Conservation (phyloP, 2,113 vertebrate genomes). For the Boleophthalmus pectinirostris region DNA sequence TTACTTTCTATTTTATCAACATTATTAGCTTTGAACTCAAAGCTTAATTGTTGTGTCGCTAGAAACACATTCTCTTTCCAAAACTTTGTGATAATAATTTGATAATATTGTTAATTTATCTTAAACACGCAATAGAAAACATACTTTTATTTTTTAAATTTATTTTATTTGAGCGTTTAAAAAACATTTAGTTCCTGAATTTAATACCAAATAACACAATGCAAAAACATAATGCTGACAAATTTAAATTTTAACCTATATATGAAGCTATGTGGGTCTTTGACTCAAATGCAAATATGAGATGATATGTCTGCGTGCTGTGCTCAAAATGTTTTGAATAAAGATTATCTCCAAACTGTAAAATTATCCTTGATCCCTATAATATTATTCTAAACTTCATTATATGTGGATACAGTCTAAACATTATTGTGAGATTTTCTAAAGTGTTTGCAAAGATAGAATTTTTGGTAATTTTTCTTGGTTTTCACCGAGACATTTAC, state of each 20-base stretch:
- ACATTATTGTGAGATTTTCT: neutral
- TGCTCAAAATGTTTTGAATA: neutral
- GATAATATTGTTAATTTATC: no score
- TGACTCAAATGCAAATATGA: neutral
- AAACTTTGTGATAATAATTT: no score
- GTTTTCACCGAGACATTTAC: neutral
- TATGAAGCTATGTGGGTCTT: neutral
- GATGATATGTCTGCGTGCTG: neutral
- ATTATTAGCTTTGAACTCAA: slow-evolving; percentile 9
- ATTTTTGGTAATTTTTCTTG: neutral
- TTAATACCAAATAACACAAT: neutral
- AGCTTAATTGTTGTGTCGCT: neutral
- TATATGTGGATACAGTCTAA: neutral
- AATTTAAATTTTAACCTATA: neutral
- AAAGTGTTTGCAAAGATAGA: neutral
- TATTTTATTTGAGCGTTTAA: neutral
- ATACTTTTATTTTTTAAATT: no score
- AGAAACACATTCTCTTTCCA: neutral
- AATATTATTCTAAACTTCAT: neutral
- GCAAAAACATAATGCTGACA: neutral
- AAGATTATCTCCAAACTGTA: neutral
- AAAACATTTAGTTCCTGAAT: neutral
- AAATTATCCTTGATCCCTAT: neutral
- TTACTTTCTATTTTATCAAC: neutral
- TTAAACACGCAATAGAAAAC: neutral